A percentile compares a stretch with the other conserved stretches of the same genome.
These are phyloP conservation scores for Myzus persicae DNA, from an alignment of 1,140 invertebrate species.

Conservation along the genomic window DNA sequence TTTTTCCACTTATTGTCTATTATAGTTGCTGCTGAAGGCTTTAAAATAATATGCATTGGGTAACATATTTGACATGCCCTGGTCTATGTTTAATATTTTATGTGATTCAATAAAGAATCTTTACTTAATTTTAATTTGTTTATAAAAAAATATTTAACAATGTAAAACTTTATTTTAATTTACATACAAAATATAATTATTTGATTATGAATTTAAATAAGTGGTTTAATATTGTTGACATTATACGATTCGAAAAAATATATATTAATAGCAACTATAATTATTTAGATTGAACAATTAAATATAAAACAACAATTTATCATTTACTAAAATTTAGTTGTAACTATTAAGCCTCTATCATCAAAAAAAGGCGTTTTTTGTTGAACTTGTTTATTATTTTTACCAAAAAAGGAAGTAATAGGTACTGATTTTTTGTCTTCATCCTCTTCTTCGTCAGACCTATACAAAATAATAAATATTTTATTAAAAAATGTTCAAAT, in stretches of 20 bases:
- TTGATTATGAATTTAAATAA: neutral
- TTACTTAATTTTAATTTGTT: neutral
- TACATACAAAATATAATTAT: neutral
- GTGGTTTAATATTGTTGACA: neutral
- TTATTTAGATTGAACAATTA: neutral
- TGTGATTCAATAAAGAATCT: neutral
- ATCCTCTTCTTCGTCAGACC: conserved; percentile 50
- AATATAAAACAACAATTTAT: neutral
- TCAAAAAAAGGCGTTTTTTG: conserved; percentile 52
- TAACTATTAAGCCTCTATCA: conserved; percentile 14
- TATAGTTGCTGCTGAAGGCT: no score
- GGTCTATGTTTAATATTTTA: neutral
- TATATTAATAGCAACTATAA: neutral
- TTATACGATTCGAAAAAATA: neutral
- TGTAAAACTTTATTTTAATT: neutral
- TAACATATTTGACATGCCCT: no score
- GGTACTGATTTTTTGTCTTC: conserved; percentile 38
- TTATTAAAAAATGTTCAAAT: neutral
- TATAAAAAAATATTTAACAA: neutral
- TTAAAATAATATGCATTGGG: no score
- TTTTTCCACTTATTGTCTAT: no score
- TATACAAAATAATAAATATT: neutral
- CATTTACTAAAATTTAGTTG: conserved; percentile 24
- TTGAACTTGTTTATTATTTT: conserved; percentile 14
- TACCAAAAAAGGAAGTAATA: conserved; percentile 46